Conservation (phyloP, 2,797 vertebrate species). For the Brachyrhaphis roseni region DNA sequence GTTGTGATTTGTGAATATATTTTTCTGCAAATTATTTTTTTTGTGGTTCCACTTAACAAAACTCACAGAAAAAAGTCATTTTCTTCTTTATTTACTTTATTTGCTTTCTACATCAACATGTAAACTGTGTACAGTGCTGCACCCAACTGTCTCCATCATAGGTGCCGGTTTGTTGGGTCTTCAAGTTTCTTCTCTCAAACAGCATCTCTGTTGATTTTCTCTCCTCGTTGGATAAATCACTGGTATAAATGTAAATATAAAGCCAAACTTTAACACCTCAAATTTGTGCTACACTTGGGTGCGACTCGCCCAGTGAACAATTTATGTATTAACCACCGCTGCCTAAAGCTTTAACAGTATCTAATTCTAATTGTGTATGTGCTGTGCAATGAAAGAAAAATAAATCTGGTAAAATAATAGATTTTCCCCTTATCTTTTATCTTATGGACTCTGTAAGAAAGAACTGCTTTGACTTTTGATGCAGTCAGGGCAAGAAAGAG, state of each 20-base stretch:
- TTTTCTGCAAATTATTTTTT: not conserved
- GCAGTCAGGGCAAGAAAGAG: constrained; percentile 70
- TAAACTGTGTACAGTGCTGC: not conserved
- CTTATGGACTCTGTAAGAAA: constrained; percentile 60
- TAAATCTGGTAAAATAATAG: constrained; percentile 31
- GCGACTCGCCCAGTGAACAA: not conserved
- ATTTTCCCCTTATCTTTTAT: constrained; percentile 58
- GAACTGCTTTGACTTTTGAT: constrained; percentile 70
- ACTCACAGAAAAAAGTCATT: not conserved
- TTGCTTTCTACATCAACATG: not conserved
- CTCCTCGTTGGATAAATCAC: not conserved
- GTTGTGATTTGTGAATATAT: not conserved
- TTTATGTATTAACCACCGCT: not conserved
- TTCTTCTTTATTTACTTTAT: not conserved
- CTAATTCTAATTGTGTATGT: constrained; percentile 16
- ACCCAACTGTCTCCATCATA: not conserved
- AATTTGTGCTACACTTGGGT: not conserved
- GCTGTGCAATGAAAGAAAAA: constrained; percentile 9
- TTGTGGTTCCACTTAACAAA: not conserved
- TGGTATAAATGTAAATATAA: not conserved
- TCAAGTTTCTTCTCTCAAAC: not conserved
- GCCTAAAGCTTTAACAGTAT: constrained; percentile 41
- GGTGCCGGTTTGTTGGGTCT: not conserved
- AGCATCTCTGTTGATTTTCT: not conserved
- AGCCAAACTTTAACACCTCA: not conserved